Percentiles rank a stretch among this genome's conserved stretches.
Conservation (phyloP, 1,140 invertebrate species). For the Apis florea region DNA sequence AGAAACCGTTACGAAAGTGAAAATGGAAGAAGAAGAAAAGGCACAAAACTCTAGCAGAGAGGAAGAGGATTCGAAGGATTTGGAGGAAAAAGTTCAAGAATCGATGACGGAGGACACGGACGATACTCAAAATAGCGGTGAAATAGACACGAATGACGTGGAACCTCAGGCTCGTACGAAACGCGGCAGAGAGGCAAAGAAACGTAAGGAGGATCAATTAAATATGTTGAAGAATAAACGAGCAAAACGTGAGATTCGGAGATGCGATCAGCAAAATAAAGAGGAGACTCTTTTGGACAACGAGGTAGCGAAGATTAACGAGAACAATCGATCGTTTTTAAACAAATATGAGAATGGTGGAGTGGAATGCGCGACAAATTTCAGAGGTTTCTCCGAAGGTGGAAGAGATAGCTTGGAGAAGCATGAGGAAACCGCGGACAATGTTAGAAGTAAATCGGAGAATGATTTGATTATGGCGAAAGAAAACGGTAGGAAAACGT, state of each 20-base stretch:
- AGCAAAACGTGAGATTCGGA: conserved; percentile 70
- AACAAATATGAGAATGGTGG: conserved; percentile 55
- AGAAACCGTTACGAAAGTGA: conserved; percentile 22
- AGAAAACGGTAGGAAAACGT: not conserved
- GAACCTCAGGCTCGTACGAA: conserved; percentile 69
- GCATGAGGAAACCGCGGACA: conserved; percentile 28
- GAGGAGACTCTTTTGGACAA: conserved; percentile 78
- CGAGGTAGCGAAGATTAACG: conserved; percentile 78
- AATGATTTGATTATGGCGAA: conserved; percentile 68
- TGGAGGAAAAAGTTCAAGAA: conserved; percentile 28
- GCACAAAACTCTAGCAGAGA: not conserved
- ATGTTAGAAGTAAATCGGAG: conserved; percentile 76
- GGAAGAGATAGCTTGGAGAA: conserved; percentile 48
- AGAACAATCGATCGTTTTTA: conserved; percentile 68
- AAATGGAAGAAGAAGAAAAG: conserved; percentile 36
- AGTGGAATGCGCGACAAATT: conserved; percentile 37
- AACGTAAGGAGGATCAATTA: conserved; percentile 67
- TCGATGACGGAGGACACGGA: conserved; percentile 36
- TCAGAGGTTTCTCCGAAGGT: conserved; percentile 68
- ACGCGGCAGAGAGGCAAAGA: conserved; percentile 72
- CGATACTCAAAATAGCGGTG: conserved; percentile 22
- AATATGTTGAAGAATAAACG: conserved; percentile 64
- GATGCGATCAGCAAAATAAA: conserved; percentile 75
- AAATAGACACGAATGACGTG: conserved; percentile 51
- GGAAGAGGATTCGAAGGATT: conserved; percentile 14